Conservation (phyloP, 2,113 vertebrate species). For the Tympanuchus pallidicinctus region DNA sequence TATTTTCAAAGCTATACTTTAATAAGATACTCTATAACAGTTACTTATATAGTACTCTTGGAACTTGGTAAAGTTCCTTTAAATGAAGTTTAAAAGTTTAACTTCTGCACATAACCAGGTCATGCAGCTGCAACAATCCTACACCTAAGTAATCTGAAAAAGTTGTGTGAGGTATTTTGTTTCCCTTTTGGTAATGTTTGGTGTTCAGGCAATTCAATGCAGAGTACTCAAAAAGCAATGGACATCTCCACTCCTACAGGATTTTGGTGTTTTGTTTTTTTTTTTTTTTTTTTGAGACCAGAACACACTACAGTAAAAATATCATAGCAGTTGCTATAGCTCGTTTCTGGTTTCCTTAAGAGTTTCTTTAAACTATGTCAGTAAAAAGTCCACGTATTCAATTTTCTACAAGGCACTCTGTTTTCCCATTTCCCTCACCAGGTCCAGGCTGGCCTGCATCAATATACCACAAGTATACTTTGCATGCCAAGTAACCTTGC, state of each 20-base stretch:
- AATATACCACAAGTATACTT: neutral
- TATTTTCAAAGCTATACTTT: constrained; percentile 32
- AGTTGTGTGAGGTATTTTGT: neutral
- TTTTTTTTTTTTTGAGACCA: neutral
- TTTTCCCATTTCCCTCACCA: neutral
- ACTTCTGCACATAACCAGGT: neutral
- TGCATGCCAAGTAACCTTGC: constrained; percentile 27
- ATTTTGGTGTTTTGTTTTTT: neutral
- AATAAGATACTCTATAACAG: constrained; percentile 2
- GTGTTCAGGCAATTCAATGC: neutral
- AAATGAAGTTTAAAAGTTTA: neutral
- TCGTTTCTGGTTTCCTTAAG: neutral
- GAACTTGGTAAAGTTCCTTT: neutral
- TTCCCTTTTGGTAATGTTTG: neutral
- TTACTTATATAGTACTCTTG: neutral
- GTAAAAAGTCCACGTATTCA: neutral
- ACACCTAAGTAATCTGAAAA: neutral
- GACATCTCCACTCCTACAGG: neutral
- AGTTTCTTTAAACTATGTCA: neutral
- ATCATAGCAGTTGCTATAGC: neutral
- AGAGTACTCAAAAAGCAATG: neutral
- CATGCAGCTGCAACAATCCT: neutral
- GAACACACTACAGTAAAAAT: neutral
- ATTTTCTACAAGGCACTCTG: neutral
- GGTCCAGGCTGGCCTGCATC: neutral